These are phyloP conservation scores for Trididemnum nubilum DNA, from an alignment of 23 tunicate species.

Conservation along the genomic window DNA sequence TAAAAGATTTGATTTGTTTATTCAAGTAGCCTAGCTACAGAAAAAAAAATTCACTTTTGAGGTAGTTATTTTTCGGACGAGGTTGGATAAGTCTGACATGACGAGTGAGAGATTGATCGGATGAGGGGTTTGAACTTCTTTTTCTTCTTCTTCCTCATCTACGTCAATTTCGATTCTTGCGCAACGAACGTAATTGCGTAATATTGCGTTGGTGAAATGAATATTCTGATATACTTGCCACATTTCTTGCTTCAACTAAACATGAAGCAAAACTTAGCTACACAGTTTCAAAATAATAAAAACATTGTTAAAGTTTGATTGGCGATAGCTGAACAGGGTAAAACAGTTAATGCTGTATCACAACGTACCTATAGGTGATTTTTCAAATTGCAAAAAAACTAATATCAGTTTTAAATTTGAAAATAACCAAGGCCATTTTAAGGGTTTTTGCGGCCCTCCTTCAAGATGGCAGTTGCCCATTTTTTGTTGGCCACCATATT, in stretches of 20 bases:
- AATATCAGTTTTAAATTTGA: too few species aligned
- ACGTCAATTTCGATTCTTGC: neutral
- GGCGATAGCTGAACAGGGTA: too few species aligned
- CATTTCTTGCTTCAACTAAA: constrained; percentile 68
- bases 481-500: too few species aligned
- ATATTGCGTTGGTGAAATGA: constrained; percentile 8
- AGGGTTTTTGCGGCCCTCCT: too few species aligned
- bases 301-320: too few species aligned
- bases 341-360: too few species aligned
- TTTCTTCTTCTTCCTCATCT: neutral
- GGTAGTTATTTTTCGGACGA: constrained; percentile 35
- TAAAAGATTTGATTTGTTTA: neutral
- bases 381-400: too few species aligned
- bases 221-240: constrained; percentile 55
- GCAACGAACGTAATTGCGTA: constrained; percentile 20
- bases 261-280: neutral
- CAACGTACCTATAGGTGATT: too few species aligned
- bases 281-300: too few species aligned
- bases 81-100: constrained; percentile 10
- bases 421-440: too few species aligned
- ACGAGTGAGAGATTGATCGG: constrained; percentile 36
- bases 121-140: constrained; percentile 4
- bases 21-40: neutral
- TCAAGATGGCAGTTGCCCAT: too few species aligned
- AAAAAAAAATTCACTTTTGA: constrained; percentile 19